These are phyloP conservation scores for Heliothis virescens DNA, from an alignment of 1,140 invertebrate species.

Conservation along the genomic window DNA sequence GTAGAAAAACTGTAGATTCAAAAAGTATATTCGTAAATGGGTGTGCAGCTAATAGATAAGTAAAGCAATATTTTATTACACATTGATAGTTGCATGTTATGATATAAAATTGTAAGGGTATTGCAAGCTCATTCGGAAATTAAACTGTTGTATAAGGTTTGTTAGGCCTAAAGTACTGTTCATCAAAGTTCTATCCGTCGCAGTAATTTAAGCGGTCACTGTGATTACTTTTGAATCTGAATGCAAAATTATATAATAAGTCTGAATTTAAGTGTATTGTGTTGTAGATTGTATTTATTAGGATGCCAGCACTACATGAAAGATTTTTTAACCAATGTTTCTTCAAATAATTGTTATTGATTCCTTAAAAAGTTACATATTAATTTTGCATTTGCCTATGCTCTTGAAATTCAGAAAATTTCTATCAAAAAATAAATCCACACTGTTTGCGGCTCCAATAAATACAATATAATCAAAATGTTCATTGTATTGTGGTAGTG, in stretches of 20 bases:
- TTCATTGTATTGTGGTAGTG: slow-evolving; percentile 62
- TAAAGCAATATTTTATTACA: slow-evolving; percentile 43
- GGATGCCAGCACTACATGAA: neutral
- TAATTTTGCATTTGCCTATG: neutral
- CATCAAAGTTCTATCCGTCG: slow-evolving; percentile 29
- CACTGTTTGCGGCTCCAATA: slow-evolving; percentile 1
- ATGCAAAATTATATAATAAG: slow-evolving; percentile 49
- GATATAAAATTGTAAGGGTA: slow-evolving; percentile 5
- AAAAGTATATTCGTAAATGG: slow-evolving; percentile 1
- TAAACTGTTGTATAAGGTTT: slow-evolving; percentile 36
- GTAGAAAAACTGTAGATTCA: neutral
- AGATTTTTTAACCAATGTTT: neutral
- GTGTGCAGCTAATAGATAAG: slow-evolving; percentile 27
- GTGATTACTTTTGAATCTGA: slow-evolving; percentile 48
- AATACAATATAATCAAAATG: slow-evolving; percentile 44
- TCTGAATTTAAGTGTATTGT: slow-evolving; percentile 39
- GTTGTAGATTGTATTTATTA: slow-evolving; percentile 44
- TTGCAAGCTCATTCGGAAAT: slow-evolving; percentile 1
- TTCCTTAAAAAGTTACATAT: neutral
- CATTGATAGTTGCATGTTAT: slow-evolving; percentile 14
- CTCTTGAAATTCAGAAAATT: neutral
- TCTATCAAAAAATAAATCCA: neutral
- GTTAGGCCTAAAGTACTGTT: slow-evolving; percentile 38
- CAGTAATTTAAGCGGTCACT: slow-evolving; percentile 29
- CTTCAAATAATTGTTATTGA: too few relatives aligned